Conservation (phyloP, 2,888 invertebrate genomes). For the Zaprionus bogoriensis region DNA sequence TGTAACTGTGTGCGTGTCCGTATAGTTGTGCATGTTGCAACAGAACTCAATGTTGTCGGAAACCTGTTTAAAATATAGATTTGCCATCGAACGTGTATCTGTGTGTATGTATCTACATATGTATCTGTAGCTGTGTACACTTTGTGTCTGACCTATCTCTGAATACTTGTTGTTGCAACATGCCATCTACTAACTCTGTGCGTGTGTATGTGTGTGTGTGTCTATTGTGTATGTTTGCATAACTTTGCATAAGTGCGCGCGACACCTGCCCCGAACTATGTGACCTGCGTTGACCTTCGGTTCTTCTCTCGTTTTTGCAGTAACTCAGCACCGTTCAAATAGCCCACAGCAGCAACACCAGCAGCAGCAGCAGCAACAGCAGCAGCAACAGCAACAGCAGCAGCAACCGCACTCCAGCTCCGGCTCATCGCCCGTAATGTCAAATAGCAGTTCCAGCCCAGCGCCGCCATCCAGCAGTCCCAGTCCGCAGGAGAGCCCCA, state of each 20-base stretch:
- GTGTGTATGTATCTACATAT: constrained; percentile 15
- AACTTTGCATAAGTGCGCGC: constrained; percentile 3
- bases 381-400: constrained; percentile 70
- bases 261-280: background rate
- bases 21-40: constrained; percentile 77
- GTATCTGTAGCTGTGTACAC: constrained; percentile 22
- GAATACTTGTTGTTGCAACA: constrained; percentile 78
- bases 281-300: constrained; percentile 37
- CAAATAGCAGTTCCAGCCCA: constrained; percentile 84
- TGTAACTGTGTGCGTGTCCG: constrained; percentile 36
- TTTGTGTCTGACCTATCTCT: constrained; percentile 13
- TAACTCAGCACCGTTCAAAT: constrained; percentile 84
- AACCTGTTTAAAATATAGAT: constrained; percentile 23
- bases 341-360: constrained; percentile 83
- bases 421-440: constrained; percentile 83
- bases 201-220: constrained; percentile 2
- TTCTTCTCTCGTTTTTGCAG: constrained; percentile 62
- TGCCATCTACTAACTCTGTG: constrained; percentile 37
- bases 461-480: constrained; percentile 84
- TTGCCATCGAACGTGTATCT: constrained; percentile 7
- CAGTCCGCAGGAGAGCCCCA: constrained; percentile 84
- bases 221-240: constrained; percentile 25
- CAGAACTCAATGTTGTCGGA: constrained; percentile 54
- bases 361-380: constrained; percentile 77
- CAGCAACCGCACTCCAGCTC: constrained; percentile 81